Conservation (phyloP, 2,113 vertebrate species). For the Alaudala cheleensis region DNA sequence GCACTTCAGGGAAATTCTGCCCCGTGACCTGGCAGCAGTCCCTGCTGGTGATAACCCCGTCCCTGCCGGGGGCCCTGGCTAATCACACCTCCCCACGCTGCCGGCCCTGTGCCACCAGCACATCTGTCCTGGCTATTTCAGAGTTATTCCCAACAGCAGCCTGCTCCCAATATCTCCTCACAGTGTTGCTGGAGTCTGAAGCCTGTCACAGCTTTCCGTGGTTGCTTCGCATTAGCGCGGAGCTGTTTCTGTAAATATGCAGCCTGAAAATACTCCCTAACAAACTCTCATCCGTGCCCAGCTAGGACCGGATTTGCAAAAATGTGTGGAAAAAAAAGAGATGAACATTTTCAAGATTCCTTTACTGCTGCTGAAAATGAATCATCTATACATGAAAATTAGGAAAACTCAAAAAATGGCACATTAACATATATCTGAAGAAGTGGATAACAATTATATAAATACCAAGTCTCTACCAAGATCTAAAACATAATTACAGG, state of each 20-base stretch:
- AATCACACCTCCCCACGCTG: slow-evolving; percentile 13
- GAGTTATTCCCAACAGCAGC: background rate
- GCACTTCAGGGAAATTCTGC: background rate
- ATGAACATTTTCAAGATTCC: background rate
- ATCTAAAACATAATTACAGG: slow-evolving; percentile 19
- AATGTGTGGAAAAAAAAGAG: background rate
- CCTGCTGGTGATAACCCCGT: background rate
- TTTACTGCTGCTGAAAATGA: slow-evolving; percentile 3
- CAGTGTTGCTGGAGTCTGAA: background rate
- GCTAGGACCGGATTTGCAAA: background rate
- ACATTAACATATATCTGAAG: slow-evolving; percentile 22
- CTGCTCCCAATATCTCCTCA: background rate
- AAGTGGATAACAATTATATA: slow-evolving; percentile 2
- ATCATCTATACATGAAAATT: background rate
- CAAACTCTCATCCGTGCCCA: background rate
- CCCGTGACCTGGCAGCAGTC: slow-evolving; percentile 34
- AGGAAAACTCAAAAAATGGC: background rate
- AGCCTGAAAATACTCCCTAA: background rate
- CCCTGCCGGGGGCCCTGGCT: background rate
- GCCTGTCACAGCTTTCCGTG: background rate
- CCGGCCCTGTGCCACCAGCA: accelerated
- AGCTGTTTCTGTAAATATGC: background rate
- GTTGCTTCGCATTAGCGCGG: background rate
- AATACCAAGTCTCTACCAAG: background rate
- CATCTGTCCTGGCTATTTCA: background rate